These are phyloP conservation scores for Montipora sp. DNA, from an alignment of 64 coral and sea anemone species.

Conservation along the genomic window DNA sequence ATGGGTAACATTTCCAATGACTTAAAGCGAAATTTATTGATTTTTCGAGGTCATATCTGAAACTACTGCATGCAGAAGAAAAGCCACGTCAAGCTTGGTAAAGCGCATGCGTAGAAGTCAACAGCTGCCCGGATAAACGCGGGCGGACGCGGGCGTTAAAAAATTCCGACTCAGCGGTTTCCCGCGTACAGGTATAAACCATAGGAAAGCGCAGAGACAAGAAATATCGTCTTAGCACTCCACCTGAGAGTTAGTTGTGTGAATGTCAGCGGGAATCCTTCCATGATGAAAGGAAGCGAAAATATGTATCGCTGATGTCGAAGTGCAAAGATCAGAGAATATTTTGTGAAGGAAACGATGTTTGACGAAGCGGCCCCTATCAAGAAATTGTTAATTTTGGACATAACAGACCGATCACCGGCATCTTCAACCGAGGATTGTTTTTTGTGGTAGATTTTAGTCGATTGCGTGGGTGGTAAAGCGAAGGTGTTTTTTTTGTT, in stretches of 20 bases:
- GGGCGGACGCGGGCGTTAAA: neutral
- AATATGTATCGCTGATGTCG: neutral
- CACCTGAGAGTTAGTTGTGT: too few relatives aligned
- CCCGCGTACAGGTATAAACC: neutral
- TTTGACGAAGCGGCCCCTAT: neutral
- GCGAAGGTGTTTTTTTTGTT: neutral
- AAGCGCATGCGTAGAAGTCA: neutral
- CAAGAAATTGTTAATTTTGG: neutral
- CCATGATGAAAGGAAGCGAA: neutral
- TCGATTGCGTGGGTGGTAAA: slow-evolving; percentile 21
- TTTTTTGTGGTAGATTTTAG: neutral
- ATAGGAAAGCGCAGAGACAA: neutral
- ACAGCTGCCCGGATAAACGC: slow-evolving; percentile 20
- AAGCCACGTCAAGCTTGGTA: slow-evolving; percentile 11
- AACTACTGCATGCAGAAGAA: neutral
- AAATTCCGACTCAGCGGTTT: neutral
- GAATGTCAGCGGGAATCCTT: too few relatives aligned
- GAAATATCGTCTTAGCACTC: too few relatives aligned
- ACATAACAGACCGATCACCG: slow-evolving; percentile 19
- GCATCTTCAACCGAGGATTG: neutral
- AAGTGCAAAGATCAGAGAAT: neutral
- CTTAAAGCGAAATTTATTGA: neutral
- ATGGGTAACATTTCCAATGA: slow-evolving; percentile 89
- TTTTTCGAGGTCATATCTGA: neutral
- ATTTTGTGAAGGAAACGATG: neutral